These are phyloP conservation scores for Ageneiosus marmoratus DNA, from an alignment of 2,113 vertebrate genomes.

Conservation along the genomic window DNA sequence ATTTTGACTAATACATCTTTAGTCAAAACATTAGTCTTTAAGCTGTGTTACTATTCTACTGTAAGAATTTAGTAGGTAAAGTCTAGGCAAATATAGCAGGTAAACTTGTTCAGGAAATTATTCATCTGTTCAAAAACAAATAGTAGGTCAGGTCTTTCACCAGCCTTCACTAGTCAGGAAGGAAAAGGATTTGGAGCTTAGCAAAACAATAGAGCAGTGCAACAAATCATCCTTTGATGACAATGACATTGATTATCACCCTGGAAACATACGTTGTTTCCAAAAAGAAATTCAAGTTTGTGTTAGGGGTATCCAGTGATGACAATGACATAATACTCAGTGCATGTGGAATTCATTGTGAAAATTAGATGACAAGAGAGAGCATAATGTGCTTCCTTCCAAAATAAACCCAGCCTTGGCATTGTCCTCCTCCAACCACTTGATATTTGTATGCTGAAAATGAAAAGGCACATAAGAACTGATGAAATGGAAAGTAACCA, in stretches of 20 bases:
- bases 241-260: slow-evolving; percentile 32
- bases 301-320: background rate
- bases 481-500: slow-evolving; percentile 31
- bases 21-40: background rate
- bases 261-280: slow-evolving; percentile 3
- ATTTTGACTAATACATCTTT: background rate
- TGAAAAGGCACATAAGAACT: slow-evolving; percentile 13
- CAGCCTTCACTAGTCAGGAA: slow-evolving; percentile 27
- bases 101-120: slow-evolving; percentile 2
- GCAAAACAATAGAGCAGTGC: slow-evolving; percentile 19
- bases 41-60: background rate
- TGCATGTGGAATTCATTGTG: slow-evolving; percentile 17
- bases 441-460: background rate
- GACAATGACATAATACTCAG: slow-evolving; percentile 4
- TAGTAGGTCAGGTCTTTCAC: slow-evolving; percentile 9
- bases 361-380: slow-evolving; percentile 30
- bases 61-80: background rate
- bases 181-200: slow-evolving; percentile 5
- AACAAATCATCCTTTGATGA: background rate
- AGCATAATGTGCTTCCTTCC: slow-evolving; percentile 7
- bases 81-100: background rate
- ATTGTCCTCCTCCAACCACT: background rate
- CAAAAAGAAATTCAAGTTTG: slow-evolving; percentile 5
- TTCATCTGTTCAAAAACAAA: background rate
- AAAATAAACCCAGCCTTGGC: slow-evolving; percentile 32